A percentile compares a stretch with the other conserved stretches of the same genome.
Evolutionary conservation across 2,797 vertebrate genomes (phyloP).

Genomic region (Linurgus olivaceus): DNA sequence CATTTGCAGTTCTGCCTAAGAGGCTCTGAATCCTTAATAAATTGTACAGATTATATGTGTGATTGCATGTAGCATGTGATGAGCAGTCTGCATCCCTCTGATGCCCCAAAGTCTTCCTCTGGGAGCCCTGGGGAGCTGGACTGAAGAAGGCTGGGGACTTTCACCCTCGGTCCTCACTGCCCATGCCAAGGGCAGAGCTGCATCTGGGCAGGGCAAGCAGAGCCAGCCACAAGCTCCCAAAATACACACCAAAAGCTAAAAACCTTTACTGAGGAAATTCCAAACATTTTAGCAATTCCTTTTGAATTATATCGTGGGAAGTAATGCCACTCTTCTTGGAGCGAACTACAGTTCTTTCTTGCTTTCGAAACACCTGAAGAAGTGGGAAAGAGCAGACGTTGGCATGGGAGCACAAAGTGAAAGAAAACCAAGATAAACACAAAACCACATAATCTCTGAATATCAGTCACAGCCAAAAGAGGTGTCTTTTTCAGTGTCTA

Average conservation of each 20-base stretch:
- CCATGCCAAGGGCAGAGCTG: not conserved
- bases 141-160: too few species aligned
- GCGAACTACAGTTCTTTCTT: not conserved
- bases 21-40: not conserved
- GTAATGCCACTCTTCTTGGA: not conserved
- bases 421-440: conserved; percentile 1
- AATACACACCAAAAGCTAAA: not conserved
- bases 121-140: rapidly evolving
- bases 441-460: not conserved
- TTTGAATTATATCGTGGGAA: not conserved
- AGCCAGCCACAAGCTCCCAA: not conserved
- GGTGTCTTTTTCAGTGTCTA: not conserved
- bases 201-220: not conserved
- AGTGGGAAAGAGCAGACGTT: not conserved
- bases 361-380: not conserved
- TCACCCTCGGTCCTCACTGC: rapidly evolving
- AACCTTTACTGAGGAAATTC: not conserved
- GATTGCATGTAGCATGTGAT: not conserved
- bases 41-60: not conserved
- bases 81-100: not conserved
- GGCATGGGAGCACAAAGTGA: not conserved
- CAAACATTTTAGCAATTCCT: not conserved
- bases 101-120: not conserved
- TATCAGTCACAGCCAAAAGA: not conserved
- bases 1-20: not conserved